Evolutionary conservation across 2,888 invertebrate genomes (phyloP).

Genomic region (Rhamphomyia laevipes): DNA sequence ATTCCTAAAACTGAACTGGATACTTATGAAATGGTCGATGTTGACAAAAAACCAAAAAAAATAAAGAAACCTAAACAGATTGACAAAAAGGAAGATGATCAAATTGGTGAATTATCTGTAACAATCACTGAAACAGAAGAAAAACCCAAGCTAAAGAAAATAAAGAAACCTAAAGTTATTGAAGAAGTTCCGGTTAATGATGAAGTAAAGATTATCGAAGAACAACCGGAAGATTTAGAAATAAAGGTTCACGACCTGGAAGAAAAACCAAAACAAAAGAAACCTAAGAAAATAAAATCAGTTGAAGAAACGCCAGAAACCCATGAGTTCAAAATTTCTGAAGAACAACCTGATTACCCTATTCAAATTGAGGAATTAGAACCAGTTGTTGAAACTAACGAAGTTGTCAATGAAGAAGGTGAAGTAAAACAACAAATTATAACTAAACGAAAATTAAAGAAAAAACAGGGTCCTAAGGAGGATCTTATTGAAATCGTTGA

Average conservation of each 20-base stretch:
- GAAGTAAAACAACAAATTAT: slow-evolving; percentile 27
- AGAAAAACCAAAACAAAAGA: slow-evolving; percentile 19
- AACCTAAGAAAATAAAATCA: slow-evolving; percentile 16
- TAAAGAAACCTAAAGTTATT: slow-evolving; percentile 9
- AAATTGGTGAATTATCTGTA: slow-evolving; percentile 4
- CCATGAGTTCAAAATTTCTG: slow-evolving; percentile 17
- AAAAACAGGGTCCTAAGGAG: slow-evolving; percentile 35
- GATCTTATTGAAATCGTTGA: slow-evolving; percentile 35
- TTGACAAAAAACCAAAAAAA: not conserved
- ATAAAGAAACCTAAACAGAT: slow-evolving; percentile 26
- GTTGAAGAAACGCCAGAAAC: slow-evolving; percentile 12
- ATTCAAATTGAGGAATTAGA: slow-evolving; percentile 13
- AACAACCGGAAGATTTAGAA: slow-evolving; percentile 21
- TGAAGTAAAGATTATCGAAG: slow-evolving; percentile 7
- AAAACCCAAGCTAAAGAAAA: slow-evolving; percentile 16
- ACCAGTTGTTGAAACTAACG: slow-evolving; percentile 21
- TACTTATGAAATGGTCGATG: slow-evolving; percentile 17
- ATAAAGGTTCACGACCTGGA: slow-evolving; percentile 25
- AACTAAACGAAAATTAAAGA: slow-evolving; percentile 33
- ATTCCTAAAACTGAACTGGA: slow-evolving; percentile 17
- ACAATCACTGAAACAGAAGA: slow-evolving; percentile 5
- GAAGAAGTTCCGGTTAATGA: not conserved
- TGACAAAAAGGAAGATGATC: slow-evolving; percentile 21
- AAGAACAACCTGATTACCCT: slow-evolving; percentile 15
- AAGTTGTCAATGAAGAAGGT: slow-evolving; percentile 31